A percentile compares a stretch with the other conserved stretches of the same genome.
phyloP scores from a whole-genome alignment of 2,113 vertebrate genomes.

The Lepisosteus oculatus region DNA sequence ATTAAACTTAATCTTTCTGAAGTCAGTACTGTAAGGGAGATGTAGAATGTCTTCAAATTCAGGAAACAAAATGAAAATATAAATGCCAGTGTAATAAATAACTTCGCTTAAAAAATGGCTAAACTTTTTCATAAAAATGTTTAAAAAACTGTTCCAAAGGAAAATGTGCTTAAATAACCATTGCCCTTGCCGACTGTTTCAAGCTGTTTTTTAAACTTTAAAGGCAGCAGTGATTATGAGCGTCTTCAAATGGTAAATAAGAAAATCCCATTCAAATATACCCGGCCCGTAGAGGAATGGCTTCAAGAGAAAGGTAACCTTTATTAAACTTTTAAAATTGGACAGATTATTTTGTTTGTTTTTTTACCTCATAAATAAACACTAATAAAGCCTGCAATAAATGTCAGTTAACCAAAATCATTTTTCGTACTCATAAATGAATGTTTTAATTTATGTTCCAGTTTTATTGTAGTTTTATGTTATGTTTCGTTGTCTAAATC shows the following conservation, averaged over 20 bases:
- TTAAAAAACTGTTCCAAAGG: conserved; percentile 59
- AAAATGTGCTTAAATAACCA: conserved; percentile 52
- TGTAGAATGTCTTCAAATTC: conserved; percentile 25
- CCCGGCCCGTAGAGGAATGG: conserved; percentile 97
- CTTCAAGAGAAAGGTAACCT: conserved; percentile 99
- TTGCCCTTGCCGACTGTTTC: conserved; percentile 70
- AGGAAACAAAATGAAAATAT: conserved; percentile 43
- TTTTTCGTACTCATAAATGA: conserved; percentile 8
- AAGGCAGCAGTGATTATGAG: conserved; percentile 99
- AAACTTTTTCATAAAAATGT: conserved; percentile 57
- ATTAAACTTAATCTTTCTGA: conserved; percentile 33
- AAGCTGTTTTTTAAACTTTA: conserved; percentile 99
- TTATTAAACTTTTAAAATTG: conserved; percentile 76
- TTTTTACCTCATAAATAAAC: conserved; percentile 25
- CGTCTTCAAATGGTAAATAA: conserved; percentile 99
- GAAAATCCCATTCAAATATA: conserved; percentile 99
- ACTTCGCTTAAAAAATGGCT: conserved; percentile 65
- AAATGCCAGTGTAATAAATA: conserved; percentile 50
- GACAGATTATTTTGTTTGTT: conserved; percentile 26
- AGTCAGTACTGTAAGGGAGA: conserved; percentile 6
- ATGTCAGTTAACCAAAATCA: conserved; percentile 4
- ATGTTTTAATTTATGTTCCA: conserved; percentile 68
- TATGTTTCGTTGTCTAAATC: conserved; percentile 81
- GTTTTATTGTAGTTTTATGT: conserved; percentile 65
- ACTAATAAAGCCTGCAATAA: conserved; percentile 65